These are phyloP conservation scores for Drosophila silvestris DNA, from an alignment of 2,888 invertebrate species.

Conservation along the genomic window DNA sequence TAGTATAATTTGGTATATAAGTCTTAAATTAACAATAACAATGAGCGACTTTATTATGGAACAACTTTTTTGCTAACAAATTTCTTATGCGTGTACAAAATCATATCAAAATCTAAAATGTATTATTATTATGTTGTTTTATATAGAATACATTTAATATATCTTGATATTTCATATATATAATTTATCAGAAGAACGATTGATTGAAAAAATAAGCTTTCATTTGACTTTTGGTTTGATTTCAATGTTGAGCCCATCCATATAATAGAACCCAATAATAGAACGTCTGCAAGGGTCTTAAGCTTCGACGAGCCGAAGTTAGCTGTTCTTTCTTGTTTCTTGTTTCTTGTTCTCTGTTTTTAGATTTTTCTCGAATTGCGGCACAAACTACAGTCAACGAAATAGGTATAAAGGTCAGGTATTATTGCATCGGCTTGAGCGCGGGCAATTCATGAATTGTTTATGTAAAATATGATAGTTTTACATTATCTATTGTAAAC, in stretches of 20 bases:
- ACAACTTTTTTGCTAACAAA: neutral
- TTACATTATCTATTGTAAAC: conserved; percentile 40
- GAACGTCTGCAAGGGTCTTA: conserved; percentile 16
- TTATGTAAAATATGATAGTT: conserved; percentile 30
- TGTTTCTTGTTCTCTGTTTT: conserved; percentile 23
- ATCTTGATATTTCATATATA: neutral
- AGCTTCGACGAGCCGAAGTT: conserved; percentile 25
- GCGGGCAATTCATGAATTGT: conserved; percentile 25
- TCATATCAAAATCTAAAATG: neutral
- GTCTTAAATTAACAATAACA: neutral
- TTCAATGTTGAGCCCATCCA: neutral
- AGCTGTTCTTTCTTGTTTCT: conserved; percentile 4
- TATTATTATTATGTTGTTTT: neutral
- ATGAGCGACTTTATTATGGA: neutral
- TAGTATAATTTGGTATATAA: too few species aligned
- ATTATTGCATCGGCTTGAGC: conserved; percentile 29
- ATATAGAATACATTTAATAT: neutral
- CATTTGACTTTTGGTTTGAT: neutral
- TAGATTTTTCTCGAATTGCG: conserved; percentile 59
- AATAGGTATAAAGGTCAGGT: conserved; percentile 84
- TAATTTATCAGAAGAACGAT: neutral
- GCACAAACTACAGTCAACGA: conserved; percentile 85
- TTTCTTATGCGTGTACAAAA: neutral
- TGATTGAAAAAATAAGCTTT: neutral
- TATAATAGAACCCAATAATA: too few species aligned